A percentile compares a stretch with the other conserved stretches of the same genome.
phyloP scores from a whole-genome alignment of 2,113 vertebrate species.

The Ammodytes dubius region DNA sequence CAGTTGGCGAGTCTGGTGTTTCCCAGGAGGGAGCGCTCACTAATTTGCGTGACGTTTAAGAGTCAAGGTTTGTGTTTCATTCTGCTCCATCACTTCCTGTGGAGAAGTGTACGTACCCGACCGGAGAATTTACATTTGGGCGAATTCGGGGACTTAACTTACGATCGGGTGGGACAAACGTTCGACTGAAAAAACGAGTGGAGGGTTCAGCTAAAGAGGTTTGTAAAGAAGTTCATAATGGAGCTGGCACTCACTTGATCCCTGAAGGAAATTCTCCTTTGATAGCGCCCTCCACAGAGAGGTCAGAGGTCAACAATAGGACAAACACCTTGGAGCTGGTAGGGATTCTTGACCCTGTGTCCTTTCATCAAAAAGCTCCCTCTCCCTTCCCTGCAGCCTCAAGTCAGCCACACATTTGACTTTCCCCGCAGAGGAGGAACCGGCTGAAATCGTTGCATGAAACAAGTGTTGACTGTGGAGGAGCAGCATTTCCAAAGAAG shows the following conservation, averaged over 20 bases:
- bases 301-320: conserved; percentile 41
- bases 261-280: conserved; percentile 18
- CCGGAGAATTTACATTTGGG: conserved; percentile 56
- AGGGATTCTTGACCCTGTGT: conserved; percentile 24
- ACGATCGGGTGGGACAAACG: conserved; percentile 21
- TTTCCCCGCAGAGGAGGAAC: conserved; percentile 56
- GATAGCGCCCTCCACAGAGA: not conserved
- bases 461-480: conserved; percentile 7
- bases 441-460: not conserved
- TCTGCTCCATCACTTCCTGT: conserved; percentile 63
- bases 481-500: conserved; percentile 63
- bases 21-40: conserved; percentile 19
- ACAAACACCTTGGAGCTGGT: conserved; percentile 29
- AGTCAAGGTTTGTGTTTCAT: conserved; percentile 65
- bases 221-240: conserved; percentile 39
- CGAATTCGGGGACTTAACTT: conserved; percentile 16
- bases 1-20: conserved; percentile 37
- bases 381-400: not conserved
- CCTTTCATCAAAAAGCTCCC: not conserved
- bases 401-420: not conserved
- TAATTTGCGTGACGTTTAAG: conserved; percentile 44
- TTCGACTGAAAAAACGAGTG: conserved; percentile 38
- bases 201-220: conserved; percentile 23
- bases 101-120: conserved; percentile 60
- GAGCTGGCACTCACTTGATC: conserved; percentile 17